These are phyloP conservation scores for Micrasema longulum DNA, from an alignment of 1,140 invertebrate species.

Conservation along the genomic window DNA sequence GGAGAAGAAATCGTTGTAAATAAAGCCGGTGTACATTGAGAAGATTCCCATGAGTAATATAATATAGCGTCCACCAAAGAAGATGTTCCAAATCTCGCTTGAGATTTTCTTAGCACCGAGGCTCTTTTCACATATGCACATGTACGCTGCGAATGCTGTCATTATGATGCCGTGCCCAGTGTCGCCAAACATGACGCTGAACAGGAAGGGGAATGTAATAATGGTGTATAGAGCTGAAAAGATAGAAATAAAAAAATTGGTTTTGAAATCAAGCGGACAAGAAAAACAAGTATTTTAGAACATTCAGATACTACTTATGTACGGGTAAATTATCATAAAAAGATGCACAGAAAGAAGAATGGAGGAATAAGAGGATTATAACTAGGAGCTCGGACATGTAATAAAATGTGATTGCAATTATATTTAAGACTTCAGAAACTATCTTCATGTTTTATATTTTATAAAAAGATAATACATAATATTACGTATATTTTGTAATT, in stretches of 20 bases:
- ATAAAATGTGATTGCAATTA: too few relatives aligned
- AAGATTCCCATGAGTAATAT: conserved; percentile 97
- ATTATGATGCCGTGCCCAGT: conserved; percentile 90
- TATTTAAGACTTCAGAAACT: too few relatives aligned
- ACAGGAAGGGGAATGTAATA: conserved; percentile 98
- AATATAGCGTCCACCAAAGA: conserved; percentile 97
- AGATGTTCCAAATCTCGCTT: conserved; percentile 95
- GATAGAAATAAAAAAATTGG: conserved; percentile 48
- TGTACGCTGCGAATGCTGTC: conserved; percentile 78
- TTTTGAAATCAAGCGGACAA: too few relatives aligned
- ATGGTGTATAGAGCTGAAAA: conserved; percentile 89
- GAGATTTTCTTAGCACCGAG: conserved; percentile 73
- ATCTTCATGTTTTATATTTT: too few relatives aligned
- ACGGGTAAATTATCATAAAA: neutral
- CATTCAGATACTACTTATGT: too few relatives aligned
- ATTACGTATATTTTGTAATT: too few relatives aligned
- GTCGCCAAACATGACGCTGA: conserved; percentile 99
- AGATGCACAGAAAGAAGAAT: neutral
- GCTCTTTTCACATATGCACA: conserved; percentile 82
- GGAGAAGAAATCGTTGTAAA: conserved; percentile 98
- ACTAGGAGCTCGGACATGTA: too few relatives aligned
- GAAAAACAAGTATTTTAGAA: too few relatives aligned
- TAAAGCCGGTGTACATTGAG: conserved; percentile 96
- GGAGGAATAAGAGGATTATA: neutral
- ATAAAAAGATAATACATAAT: too few relatives aligned